Evolutionary conservation across 2,888 invertebrate species (phyloP).

Genomic region (Griposia aprilina): DNA sequence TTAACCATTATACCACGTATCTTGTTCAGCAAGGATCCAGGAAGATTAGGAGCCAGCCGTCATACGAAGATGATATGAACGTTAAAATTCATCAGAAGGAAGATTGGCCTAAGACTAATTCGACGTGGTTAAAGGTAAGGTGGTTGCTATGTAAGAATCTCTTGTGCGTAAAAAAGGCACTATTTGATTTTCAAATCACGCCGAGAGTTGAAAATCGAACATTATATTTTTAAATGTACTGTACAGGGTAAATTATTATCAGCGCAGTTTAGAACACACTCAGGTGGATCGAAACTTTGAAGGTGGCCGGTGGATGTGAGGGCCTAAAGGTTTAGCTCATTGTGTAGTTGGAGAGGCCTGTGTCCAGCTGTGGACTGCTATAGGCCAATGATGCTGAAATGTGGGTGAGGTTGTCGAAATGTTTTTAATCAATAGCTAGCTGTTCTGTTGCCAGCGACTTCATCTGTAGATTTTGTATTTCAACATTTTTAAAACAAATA

Average conservation of each 20-base stretch:
- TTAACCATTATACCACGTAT: conserved; percentile 93
- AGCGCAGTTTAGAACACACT: not conserved
- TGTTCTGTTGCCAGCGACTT: not conserved
- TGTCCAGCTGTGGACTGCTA: not conserved
- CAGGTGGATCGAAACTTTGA: not conserved
- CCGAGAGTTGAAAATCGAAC: too few relatives aligned
- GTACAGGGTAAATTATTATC: too few relatives aligned
- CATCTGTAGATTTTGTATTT: not conserved
- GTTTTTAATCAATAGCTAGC: not conserved
- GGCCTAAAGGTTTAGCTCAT: not conserved
- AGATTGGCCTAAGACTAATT: conserved; percentile 87
- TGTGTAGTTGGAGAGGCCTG: not conserved
- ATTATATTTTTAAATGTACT: too few relatives aligned
- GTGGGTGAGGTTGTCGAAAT: not conserved
- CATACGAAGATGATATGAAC: conserved; percentile 83
- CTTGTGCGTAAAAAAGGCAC: too few relatives aligned
- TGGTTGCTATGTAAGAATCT: too few relatives aligned
- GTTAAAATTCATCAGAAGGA: conserved; percentile 80
- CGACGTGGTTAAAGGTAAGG: conserved; percentile 88
- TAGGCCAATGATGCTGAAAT: not conserved
- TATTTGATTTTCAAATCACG: too few relatives aligned
- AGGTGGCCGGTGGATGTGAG: not conserved
- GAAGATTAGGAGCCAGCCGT: conserved; percentile 75
- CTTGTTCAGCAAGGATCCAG: conserved; percentile 78
- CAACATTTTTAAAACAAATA: not conserved